phyloP scores from a whole-genome alignment of 2,888 invertebrate genomes.

The Ariolimax columbianus region DNA sequence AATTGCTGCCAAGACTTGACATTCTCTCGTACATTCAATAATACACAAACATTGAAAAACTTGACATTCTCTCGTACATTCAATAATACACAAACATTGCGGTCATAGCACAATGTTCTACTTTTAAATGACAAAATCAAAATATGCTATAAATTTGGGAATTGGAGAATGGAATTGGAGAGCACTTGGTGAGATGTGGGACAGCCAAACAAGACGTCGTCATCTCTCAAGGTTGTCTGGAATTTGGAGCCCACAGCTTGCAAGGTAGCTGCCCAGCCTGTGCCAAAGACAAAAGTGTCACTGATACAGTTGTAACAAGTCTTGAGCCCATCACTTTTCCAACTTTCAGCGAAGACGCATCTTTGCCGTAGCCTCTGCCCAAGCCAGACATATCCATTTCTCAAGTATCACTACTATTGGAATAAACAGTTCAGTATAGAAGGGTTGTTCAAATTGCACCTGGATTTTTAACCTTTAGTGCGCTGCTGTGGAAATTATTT shows the following conservation, averaged over 20 bases:
- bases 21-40: not conserved
- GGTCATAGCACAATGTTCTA: not conserved
- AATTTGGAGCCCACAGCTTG: not conserved
- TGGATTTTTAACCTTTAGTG: too few species aligned
- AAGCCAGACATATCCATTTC: not conserved
- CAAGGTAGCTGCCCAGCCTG: not conserved
- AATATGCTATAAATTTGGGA: conserved; percentile 2
- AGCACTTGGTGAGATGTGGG: not conserved
- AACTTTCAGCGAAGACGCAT: not conserved
- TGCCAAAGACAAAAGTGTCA: not conserved
- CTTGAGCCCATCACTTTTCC: not conserved
- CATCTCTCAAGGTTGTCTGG: not conserved
- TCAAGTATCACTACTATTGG: conserved; percentile 7
- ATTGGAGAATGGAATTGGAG: not conserved
- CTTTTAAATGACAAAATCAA: not conserved
- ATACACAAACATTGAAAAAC: not conserved
- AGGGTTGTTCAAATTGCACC: too few species aligned
- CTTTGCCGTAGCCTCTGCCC: not conserved
- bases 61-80: not conserved
- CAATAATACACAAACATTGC: not conserved
- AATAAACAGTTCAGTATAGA: not conserved
- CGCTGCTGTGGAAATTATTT: too few species aligned
- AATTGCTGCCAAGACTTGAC: not conserved
- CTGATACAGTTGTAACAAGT: not conserved
- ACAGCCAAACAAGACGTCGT: not conserved